phyloP scores from a whole-genome alignment of 2,113 vertebrate genomes.

The Steatornis caripensis region DNA sequence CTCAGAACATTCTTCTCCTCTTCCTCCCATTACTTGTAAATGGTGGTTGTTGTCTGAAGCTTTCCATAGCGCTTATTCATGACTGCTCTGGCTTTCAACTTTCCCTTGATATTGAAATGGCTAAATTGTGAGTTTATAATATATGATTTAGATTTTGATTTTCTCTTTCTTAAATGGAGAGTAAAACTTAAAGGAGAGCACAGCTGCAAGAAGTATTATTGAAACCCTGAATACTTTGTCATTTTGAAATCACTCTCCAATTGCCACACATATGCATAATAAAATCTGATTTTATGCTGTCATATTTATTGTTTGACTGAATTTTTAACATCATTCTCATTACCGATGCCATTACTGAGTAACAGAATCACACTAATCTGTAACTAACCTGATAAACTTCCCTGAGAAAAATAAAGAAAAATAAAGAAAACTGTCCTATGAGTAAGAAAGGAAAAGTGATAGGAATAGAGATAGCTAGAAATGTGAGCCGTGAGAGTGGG shows the following conservation, averaged over 20 bases:
- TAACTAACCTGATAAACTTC: not conserved
- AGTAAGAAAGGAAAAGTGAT: not conserved
- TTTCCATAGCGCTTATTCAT: conserved; percentile 71
- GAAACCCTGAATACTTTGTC: conserved; percentile 65
- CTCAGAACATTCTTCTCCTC: conserved; percentile 20
- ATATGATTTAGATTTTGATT: conserved; percentile 75
- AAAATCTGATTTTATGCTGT: conserved; percentile 49
- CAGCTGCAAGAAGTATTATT: conserved; percentile 74
- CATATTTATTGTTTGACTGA: conserved; percentile 47
- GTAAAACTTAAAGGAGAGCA: conserved; percentile 70
- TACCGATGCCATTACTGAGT: conserved; percentile 35
- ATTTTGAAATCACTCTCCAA: conserved; percentile 66
- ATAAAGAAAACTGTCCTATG: not conserved
- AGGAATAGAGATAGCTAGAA: not conserved
- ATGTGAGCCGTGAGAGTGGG: not conserved
- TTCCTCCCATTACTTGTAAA: conserved; percentile 69
- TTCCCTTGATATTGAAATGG: conserved; percentile 72
- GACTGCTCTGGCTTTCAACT: conserved; percentile 66
- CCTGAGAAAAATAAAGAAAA: not conserved
- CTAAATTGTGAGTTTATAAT: conserved; percentile 73
- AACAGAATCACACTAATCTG: not conserved
- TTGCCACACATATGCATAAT: conserved; percentile 57
- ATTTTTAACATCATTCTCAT: conserved; percentile 57
- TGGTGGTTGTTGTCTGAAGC: conserved; percentile 40
- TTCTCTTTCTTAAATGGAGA: conserved; percentile 74